A percentile compares a stretch with the other conserved stretches of the same genome.
These are phyloP conservation scores for Dinothrombium tinctorium DNA, from an alignment of 1,140 invertebrate species.

Conservation along the genomic window DNA sequence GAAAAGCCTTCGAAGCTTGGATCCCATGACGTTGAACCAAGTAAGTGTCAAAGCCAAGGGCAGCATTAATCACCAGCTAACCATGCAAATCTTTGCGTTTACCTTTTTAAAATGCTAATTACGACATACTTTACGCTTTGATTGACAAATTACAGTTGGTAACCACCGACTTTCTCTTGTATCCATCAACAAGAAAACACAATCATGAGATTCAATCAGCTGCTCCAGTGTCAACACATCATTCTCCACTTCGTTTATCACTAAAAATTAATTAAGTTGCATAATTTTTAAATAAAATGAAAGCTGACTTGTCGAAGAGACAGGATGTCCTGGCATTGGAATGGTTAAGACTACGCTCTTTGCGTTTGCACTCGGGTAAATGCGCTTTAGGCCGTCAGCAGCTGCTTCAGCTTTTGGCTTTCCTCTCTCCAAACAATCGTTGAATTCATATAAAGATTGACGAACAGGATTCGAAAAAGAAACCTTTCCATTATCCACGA, in stretches of 20 bases:
- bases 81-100: background rate
- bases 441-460: conserved; percentile 68
- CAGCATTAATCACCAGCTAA: conserved; percentile 82
- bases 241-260: conserved; percentile 31
- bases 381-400: conserved; percentile 47
- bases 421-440: conserved; percentile 51
- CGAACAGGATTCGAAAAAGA: conserved; percentile 91
- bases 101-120: background rate
- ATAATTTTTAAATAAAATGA: background rate
- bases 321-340: conserved; percentile 90
- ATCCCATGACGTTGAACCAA: conserved; percentile 84
- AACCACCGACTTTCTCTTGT: conserved; percentile 92
- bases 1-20: background rate
- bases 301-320: conserved; percentile 31
- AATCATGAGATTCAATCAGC: conserved; percentile 56
- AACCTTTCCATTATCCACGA: conserved; percentile 74
- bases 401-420: conserved; percentile 62
- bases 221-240: conserved; percentile 34
- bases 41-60: conserved; percentile 90
- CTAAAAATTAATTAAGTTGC: background rate
- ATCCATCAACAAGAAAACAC: conserved; percentile 79
- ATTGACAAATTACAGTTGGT: conserved; percentile 64
- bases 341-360: conserved; percentile 51
- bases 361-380: conserved; percentile 57
- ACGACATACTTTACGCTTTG: conserved; percentile 43